Evolutionary conservation across 2,113 vertebrate species (phyloP), one percentile per base, ranked within the genome.

Genomic region (Sceloporus tristichus): DNA sequence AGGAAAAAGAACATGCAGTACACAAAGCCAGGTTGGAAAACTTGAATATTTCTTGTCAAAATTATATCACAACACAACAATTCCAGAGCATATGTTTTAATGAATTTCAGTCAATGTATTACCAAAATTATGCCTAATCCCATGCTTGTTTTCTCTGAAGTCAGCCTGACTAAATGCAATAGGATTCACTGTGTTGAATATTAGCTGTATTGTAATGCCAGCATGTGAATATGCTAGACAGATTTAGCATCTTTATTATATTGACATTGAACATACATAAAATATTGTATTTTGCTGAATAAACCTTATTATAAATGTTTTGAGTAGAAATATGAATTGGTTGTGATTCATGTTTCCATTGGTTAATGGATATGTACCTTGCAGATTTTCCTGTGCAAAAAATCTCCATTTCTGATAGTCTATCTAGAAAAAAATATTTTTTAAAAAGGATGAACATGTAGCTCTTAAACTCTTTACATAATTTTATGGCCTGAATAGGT

Each of bases 401-500:
- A 48, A 53, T 29, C 25, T 48, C 29, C 5, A 25, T 54, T 79
- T 79, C 48, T 79, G 14, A 29, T 14, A 54, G 9, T 75, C 73
- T 9, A 54, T 54, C 25, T 54, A 79, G 48, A 77, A 27, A 78
- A 48, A 3, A 9, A 77, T 48, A 7, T 88, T 19, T 38, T 92
- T 90, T 85, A 79, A 5, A 62, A 83, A 90, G 29, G 19, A 34
- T 78, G 19, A 88, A n/a, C 18, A 25, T 54, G 54, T 84, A 34
- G 48, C 82, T 85, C 71, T 85, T 91, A 70, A 75, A 0, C n/a
- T 90, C 76, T 38, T 8, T 19, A 10, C 0, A 6, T 8, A 38
- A 25, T 53, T 21, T 62, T 62, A 62, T 62, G 13, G 1, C 38
- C 66, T 21, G 40, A 85, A 34, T 48, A 70, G 21, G 23, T 23